These are phyloP conservation scores for Acleris literana DNA, from an alignment of 2,888 invertebrate genomes.

Conservation along the genomic window DNA sequence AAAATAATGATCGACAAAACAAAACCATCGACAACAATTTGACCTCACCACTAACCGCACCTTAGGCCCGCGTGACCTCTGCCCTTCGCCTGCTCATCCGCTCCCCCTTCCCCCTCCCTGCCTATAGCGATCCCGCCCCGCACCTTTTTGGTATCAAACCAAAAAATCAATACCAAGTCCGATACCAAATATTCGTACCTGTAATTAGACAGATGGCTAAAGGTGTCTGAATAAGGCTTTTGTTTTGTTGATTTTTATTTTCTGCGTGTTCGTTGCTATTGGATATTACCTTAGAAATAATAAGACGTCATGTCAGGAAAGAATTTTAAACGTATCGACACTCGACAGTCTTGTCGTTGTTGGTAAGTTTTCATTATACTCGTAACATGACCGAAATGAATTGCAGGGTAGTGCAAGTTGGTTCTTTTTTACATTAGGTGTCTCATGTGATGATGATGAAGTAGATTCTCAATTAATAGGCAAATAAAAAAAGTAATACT, in stretches of 20 bases:
- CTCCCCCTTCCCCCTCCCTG: constrained; percentile 47
- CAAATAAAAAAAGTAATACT: too few relatives aligned
- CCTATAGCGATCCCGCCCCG: constrained; percentile 71
- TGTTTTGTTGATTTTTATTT: background rate
- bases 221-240: constrained; percentile 7
- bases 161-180: constrained; percentile 58
- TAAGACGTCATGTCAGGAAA: too few relatives aligned
- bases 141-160: constrained; percentile 69
- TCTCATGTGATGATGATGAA: too few relatives aligned
- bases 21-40: constrained; percentile 6
- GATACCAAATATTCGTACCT: constrained; percentile 49
- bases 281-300: background rate
- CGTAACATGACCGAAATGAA: too few relatives aligned
- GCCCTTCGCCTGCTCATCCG: constrained; percentile 64
- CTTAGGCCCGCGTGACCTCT: constrained; percentile 72
- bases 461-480: too few relatives aligned
- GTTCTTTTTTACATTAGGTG: too few relatives aligned
- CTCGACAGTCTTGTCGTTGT: too few relatives aligned
- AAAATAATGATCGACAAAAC: background rate
- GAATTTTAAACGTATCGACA: too few relatives aligned
- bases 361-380: too few relatives aligned
- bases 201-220: constrained; percentile 34
- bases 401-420: too few relatives aligned
- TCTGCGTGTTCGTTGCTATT: background rate
- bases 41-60: constrained; percentile 48